Evolutionary conservation across 2,888 invertebrate species (phyloP), one percentile per base, ranked within the genome.

Genomic region (Drosophila parthenogenetica): DNA sequence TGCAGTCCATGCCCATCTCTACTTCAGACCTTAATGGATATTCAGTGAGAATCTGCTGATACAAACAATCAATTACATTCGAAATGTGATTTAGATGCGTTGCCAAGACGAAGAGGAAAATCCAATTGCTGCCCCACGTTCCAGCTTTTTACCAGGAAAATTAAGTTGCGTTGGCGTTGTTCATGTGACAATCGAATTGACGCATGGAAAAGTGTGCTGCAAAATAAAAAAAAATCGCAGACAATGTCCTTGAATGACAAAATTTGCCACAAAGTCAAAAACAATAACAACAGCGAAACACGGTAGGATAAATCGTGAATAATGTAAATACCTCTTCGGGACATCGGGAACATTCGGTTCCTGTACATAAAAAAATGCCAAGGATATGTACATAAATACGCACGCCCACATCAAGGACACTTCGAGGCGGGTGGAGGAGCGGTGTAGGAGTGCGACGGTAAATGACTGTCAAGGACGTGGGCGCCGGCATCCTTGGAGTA

Each of bases 401-500:
- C 50, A 43, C 53, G 43, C 45, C 35, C 32, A 61, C 49, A 19
- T 35, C 61, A 25, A 43, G 40, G 11, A 42, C 13, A 59, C 19
- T 25, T 13, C 22, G 13, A 16, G 2, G n/a, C 3, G n/a, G 67
- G 67, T 50, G 11, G 10, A 55, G 53, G 70, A 43, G 39, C 1
- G 29, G 29, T 5, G 29, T 29, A 8, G 58, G 46, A 45, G 46
- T 54, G 48, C 5, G 35, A 3, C 32, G 53, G 69, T 63, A 74
- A 73, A 68, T 62, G 77, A 69, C 66, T 87, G 73, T 87, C 89
- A 85, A 88, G 87, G 85, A 89, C 89, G 79, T 81, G 67, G 81
- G 84, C 74, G 71, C 73, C 81, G 88, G 80, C 45, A 51, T 74
- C 67, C 62, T 68, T 68, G n/a, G 16, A 32, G 64, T 80, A 88